Base-by-base conservation (phyloP, 2,113 vertebrate genomes). In the Aptenodytes patagonicus region DNA sequence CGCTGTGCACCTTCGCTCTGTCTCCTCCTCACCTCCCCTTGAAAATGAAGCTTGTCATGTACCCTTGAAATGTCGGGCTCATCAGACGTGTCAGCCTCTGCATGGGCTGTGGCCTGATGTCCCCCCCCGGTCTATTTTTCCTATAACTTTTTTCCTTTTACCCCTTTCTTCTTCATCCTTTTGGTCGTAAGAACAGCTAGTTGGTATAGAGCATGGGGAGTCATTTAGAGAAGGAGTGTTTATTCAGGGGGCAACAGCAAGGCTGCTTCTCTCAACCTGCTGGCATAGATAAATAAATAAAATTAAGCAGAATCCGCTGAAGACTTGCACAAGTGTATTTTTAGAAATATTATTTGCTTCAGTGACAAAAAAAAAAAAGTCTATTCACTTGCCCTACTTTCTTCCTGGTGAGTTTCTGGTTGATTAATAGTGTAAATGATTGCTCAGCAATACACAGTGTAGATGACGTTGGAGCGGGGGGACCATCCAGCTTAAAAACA, bases 301-400 rank as follows among this genome's bases (percentile, higher is more conserved):
- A 91, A 82, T 60, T 5, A n/a, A 61, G 66, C 82, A 51, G 65
- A 70, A 83, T 65, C 64, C 1, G 6, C 70, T 34, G 46, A 95
- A 85, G 64, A n/a, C 51, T 79, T 49, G 79, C 77, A 73, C 76
- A 40, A 77, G 42, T 40, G 38, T 91, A 81, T 95, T 95, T 96
- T 94, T 96, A 94, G 84, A 94, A 93, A 88, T 83, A 85, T 76
- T 93, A 83, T 85, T 93, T 91, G 87, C 84, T 95, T 91, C 87
- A 58, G 66, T 73, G 70, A 38, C 32, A 61, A 1, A 11, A 6
- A 40, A 73, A 64, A 79, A 73, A 5, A n/a, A 75, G 25, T 31
- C 66, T 84, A 24, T 97, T 95, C 66, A 19, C 62, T 95, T 93
- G 92, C 89, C 96, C 89, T 94, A 82, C 84, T 94, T 96, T 92